Evolutionary conservation across 2,797 vertebrate species (phyloP).

Genomic region (Arnoldichthys spilopterus): DNA sequence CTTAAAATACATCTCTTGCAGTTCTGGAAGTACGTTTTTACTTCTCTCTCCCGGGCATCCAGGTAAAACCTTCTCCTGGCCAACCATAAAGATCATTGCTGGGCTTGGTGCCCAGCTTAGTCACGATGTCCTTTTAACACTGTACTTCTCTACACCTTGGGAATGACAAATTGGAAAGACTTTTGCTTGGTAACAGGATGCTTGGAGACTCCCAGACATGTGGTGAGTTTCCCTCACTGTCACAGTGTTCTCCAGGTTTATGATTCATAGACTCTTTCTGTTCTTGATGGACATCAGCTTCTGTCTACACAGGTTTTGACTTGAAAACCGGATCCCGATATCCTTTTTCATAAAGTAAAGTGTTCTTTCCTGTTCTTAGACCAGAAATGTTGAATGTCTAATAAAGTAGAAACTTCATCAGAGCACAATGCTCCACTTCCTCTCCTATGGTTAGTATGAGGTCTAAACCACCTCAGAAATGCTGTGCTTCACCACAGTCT

Average conservation of each 20-base stretch:
- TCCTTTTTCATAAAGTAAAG: not conserved
- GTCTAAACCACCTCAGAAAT: too few species aligned
- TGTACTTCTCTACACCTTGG: not conserved
- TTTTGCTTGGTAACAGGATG: conserved; percentile 1
- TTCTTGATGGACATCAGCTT: conserved; percentile 1
- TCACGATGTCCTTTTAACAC: conserved; percentile 35
- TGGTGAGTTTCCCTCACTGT: too few species aligned
- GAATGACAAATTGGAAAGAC: conserved; percentile 29
- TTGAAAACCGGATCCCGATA: conserved; percentile 5
- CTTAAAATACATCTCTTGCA: conserved; percentile 37
- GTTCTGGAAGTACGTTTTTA: not conserved
- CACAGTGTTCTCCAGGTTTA: not conserved
- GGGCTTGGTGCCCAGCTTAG: conserved; percentile 30
- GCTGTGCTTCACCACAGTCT: conserved; percentile 6
- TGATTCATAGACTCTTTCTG: conserved; percentile 20
- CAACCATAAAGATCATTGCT: conserved; percentile 27
- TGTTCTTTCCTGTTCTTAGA: not conserved
- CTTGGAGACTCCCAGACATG: conserved; percentile 17
- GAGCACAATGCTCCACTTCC: not conserved
- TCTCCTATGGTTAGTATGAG: not conserved
- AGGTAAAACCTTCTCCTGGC: conserved; percentile 33
- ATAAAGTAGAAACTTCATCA: not conserved
- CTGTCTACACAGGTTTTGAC: conserved; percentile 35
- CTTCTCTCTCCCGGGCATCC: conserved; percentile 5
- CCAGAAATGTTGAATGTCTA: not conserved